Evolutionary conservation across 2,888 invertebrate genomes (phyloP), one percentile per base, ranked within the genome.

Genomic region (Lypha dubia): DNA sequence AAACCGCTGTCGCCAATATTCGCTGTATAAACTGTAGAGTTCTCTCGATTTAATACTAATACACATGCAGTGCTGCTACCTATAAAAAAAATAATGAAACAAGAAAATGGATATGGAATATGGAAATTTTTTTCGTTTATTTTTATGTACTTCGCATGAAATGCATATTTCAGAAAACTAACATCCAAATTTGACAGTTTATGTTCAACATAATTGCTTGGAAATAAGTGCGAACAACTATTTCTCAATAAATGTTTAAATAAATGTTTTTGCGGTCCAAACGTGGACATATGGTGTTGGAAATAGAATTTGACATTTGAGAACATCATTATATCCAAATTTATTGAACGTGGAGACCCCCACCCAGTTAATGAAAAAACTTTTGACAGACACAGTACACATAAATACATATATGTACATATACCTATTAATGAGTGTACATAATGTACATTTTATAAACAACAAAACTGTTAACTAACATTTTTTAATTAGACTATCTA

Each of bases 1-100:
- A 98, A 99, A 15, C 99, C 99, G 90, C 98, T 98, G 93, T 99
- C 99, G n/a, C 99, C 99, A 88, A 99, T 97, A 93, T 99, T 99
- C 70, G 99, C 99, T 15, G 99, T 97, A 89, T 98, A 97, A 90
- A 99, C 95, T 87, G 96, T 96, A 91, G 95, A 95, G 89, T 97
- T 98, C 89, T 96, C 96, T 88, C 97, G 95, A 92, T 98, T 98
- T 85, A 99, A 94, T 87, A 98, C 96, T 91, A 99, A 96, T 79
- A 99, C 97, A 93, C 99, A 99, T 1, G 99, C 99, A 87, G 99
- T 99, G 92, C 98, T 98, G 93, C 99, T 99, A 88, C 98, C 98
- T 97, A 35, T 24, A 58, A 51, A 20, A 24, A 28, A 41, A 79
- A 85, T 17, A 46, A 13, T 28, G 0, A 67, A 22, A 76, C 56